A percentile compares a stretch with the other conserved stretches of the same genome.
Conservation (phyloP, 1,140 invertebrate species). For the Drosophila pectinifera region DNA sequence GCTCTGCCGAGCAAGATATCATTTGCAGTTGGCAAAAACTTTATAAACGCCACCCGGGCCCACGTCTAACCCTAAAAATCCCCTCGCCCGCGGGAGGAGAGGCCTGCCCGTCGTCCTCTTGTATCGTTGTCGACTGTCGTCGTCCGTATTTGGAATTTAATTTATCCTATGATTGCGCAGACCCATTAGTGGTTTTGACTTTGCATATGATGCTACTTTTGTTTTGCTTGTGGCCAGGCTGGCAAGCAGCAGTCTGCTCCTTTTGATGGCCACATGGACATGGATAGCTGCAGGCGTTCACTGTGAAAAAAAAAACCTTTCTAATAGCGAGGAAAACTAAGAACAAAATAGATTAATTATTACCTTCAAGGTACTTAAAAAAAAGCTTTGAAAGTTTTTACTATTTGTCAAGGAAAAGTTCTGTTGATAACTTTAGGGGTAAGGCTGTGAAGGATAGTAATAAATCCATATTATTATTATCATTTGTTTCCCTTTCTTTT, state of each 20-base stretch:
- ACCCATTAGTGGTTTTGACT: slow-evolving; percentile 84
- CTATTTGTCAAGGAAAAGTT: neutral
- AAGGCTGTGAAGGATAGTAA: neutral
- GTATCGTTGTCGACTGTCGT: slow-evolving; percentile 64
- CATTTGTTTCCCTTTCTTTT: neutral
- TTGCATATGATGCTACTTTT: slow-evolving; percentile 83
- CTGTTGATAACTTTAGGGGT: neutral
- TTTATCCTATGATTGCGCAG: slow-evolving; percentile 84
- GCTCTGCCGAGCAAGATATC: slow-evolving; percentile 77
- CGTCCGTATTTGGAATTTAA: slow-evolving; percentile 80
- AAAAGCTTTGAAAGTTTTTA: neutral
- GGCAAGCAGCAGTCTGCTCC: slow-evolving; percentile 46
- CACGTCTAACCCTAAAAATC: slow-evolving; percentile 26
- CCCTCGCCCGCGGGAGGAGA: slow-evolving; percentile 1
- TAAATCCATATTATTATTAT: neutral
- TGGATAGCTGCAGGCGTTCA: slow-evolving; percentile 25
- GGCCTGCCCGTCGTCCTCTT: slow-evolving; percentile 4
- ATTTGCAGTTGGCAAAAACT: slow-evolving; percentile 82
- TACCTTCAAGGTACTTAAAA: neutral
- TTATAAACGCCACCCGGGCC: slow-evolving; percentile 66
- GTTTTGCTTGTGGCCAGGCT: slow-evolving; percentile 64
- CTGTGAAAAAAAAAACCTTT: slow-evolving; percentile 7
- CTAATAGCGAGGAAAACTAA: neutral
- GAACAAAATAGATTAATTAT: slow-evolving; percentile 8
- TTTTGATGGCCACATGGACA: slow-evolving; percentile 65